Evolutionary conservation across 1,140 invertebrate genomes (phyloP).

Genomic region (Aphidius ervi): DNA sequence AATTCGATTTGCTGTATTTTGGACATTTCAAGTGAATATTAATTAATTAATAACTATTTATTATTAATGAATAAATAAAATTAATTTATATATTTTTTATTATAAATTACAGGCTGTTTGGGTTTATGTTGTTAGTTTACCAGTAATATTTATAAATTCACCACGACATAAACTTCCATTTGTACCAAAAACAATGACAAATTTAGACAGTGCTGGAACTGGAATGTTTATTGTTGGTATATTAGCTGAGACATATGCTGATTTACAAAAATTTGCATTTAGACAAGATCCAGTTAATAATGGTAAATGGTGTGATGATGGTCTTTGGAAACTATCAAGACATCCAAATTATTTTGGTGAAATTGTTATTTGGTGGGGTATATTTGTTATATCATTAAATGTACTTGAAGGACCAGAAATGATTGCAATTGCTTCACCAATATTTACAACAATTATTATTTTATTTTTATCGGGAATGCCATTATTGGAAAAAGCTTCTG

Average conservation of each 20-base stretch:
- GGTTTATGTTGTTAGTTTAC: conserved; percentile 88
- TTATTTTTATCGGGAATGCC: conserved; percentile 86
- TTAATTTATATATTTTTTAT: conserved; percentile 7
- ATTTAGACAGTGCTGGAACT: conserved; percentile 77
- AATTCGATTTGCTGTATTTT: conserved; percentile 83
- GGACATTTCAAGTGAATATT: conserved; percentile 76
- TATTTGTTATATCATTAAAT: conserved; percentile 85
- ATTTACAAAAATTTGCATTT: conserved; percentile 88
- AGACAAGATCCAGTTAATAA: conserved; percentile 80
- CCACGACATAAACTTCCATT: conserved; percentile 72
- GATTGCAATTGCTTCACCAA: conserved; percentile 79
- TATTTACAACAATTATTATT: conserved; percentile 85
- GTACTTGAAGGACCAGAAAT: conserved; percentile 77
- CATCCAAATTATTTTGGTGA: conserved; percentile 97
- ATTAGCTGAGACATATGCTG: conserved; percentile 82
- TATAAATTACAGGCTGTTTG: conserved; percentile 72
- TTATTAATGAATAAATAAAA: neutral
- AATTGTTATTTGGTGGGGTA: conserved; percentile 90
- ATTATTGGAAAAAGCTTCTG: conserved; percentile 75
- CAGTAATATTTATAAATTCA: conserved; percentile 88
- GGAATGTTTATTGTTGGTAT: conserved; percentile 80
- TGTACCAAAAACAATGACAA: conserved; percentile 77
- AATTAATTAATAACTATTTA: neutral
- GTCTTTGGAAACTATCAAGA: conserved; percentile 82
- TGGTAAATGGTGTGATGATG: conserved; percentile 86